Evolutionary conservation across 2,113 vertebrate genomes (phyloP).

Genomic region (Gymnocephalus cernua): DNA sequence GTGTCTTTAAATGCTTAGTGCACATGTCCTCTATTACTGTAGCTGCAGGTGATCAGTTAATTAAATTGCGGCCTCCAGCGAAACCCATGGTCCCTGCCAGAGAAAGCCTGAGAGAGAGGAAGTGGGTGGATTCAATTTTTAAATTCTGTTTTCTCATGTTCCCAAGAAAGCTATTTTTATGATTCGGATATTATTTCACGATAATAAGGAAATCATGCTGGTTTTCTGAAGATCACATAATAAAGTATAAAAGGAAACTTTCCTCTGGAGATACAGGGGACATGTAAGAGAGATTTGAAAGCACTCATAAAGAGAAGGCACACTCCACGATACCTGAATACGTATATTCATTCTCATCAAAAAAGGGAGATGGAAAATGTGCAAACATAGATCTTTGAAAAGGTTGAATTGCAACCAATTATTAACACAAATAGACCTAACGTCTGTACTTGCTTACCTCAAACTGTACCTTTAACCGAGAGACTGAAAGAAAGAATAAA

Average conservation of each 20-base stretch:
- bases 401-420: background rate
- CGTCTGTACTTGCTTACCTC: background rate
- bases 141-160: slow-evolving; percentile 44
- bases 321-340: background rate
- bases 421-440: slow-evolving; percentile 2
- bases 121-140: slow-evolving; percentile 35
- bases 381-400: background rate
- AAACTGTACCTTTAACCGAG: background rate
- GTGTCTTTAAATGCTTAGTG: slow-evolving; percentile 24
- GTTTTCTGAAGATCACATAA: slow-evolving; percentile 39
- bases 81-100: slow-evolving; percentile 22
- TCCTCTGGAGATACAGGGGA: background rate
- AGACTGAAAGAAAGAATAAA: background rate
- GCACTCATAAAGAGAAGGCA: slow-evolving; percentile 1
- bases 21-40: background rate
- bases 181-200: slow-evolving; percentile 26
- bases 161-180: slow-evolving; percentile 31
- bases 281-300: slow-evolving; percentile 24
- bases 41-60: slow-evolving; percentile 68
- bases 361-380: background rate
- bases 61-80: slow-evolving; percentile 65
- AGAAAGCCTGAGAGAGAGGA: slow-evolving; percentile 30
- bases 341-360: slow-evolving; percentile 7
- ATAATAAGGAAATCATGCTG: slow-evolving; percentile 34
- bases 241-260: slow-evolving; percentile 24